Conservation (phyloP, 2,888 invertebrate genomes). For the Dendrolimus houi region DNA sequence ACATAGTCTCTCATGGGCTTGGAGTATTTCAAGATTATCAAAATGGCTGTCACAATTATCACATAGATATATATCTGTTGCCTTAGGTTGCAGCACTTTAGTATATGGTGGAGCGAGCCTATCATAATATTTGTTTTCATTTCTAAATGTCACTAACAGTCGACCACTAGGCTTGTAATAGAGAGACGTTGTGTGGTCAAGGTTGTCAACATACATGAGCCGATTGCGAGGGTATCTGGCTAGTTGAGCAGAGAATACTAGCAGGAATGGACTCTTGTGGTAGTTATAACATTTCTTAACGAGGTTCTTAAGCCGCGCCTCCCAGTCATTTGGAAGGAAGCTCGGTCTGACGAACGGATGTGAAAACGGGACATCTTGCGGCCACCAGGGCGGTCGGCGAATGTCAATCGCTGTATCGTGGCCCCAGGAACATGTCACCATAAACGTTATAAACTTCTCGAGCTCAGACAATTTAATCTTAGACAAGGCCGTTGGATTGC, state of each 20-base stretch:
- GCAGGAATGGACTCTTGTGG: constrained; percentile 82
- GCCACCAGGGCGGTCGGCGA: constrained; percentile 83
- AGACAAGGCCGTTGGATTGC: constrained; percentile 81
- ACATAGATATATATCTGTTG: constrained; percentile 83
- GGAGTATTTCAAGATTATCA: constrained; percentile 59
- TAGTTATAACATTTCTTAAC: constrained; percentile 83
- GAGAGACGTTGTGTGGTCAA: constrained; percentile 83
- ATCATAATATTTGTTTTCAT: constrained; percentile 81
- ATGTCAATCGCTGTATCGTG: constrained; percentile 76
- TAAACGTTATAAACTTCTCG: constrained; percentile 83
- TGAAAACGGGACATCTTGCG: constrained; percentile 78
- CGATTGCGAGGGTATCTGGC: constrained; percentile 79
- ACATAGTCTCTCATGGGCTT: constrained; percentile 64
- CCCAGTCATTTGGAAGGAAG: constrained; percentile 71
- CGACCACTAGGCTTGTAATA: constrained; percentile 80
- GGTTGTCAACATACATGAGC: constrained; percentile 82
- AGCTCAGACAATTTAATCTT: constrained; percentile 78
- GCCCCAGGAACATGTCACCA: constrained; percentile 85
- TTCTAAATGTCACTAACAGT: constrained; percentile 83
- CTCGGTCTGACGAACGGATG: constrained; percentile 78
- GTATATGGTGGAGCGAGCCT: constrained; percentile 37
- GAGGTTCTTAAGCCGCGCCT: constrained; percentile 77
- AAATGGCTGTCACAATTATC: constrained; percentile 86
- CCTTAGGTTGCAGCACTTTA: constrained; percentile 71
- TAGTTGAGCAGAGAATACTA: constrained; percentile 82